Evolutionary conservation across 2,113 vertebrate genomes (phyloP).

Genomic region (Nesospiza acunhae): DNA sequence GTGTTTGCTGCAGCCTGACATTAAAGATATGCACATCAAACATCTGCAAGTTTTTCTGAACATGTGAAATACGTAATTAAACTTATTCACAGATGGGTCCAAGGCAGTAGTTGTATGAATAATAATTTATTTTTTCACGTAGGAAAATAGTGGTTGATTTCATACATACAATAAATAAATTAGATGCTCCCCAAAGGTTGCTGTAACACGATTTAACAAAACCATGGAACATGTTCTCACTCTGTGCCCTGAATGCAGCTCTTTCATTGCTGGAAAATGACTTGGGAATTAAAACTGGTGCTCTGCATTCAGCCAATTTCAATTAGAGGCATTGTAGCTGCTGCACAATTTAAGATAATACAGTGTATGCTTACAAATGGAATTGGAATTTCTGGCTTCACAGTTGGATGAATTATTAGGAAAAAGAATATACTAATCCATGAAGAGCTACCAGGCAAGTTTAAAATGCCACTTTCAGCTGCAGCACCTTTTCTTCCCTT

Average conservation of each 20-base stretch:
- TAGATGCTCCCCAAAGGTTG: constrained; percentile 4
- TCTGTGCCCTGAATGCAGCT: constrained; percentile 37
- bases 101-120: background rate
- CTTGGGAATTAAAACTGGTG: constrained; percentile 57
- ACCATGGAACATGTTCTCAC: constrained; percentile 30
- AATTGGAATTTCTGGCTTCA: constrained; percentile 44
- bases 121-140: background rate
- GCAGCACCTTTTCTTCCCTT: background rate
- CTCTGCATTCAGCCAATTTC: constrained; percentile 11
- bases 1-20: background rate
- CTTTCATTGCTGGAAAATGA: constrained; percentile 61
- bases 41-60: constrained; percentile 1
- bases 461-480: background rate
- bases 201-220: constrained; percentile 30
- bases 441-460: constrained; percentile 7
- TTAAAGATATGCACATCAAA: background rate
- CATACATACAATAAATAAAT: background rate
- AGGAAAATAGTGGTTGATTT: constrained; percentile 15
- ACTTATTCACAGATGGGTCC: background rate
- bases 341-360: constrained; percentile 50
- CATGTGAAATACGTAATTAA: background rate
- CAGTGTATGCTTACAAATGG: constrained; percentile 31
- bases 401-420: constrained; percentile 34
- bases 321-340: constrained; percentile 53
- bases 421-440: constrained; percentile 22